These are phyloP conservation scores for Amphipyra berbera DNA, from an alignment of 2,888 invertebrate species.

Conservation along the genomic window DNA sequence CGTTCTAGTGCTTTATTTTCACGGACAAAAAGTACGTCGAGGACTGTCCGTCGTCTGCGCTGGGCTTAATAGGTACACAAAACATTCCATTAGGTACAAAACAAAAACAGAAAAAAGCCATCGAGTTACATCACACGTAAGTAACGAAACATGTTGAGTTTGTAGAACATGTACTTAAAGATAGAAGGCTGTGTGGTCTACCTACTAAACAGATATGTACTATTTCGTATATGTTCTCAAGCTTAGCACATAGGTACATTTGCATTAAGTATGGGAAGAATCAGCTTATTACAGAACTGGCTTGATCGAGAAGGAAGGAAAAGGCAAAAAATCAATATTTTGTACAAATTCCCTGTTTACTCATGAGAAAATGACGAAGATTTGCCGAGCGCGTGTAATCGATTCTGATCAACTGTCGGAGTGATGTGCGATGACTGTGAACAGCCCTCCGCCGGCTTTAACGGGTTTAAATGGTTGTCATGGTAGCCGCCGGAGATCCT, in stretches of 20 bases:
- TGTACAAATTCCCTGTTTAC: slow-evolving; percentile 14
- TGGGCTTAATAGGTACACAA: too few relatives aligned
- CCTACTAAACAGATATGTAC: background rate
- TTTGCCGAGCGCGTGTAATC: slow-evolving; percentile 43
- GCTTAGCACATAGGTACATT: too few relatives aligned
- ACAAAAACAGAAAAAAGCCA: too few relatives aligned
- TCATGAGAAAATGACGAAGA: slow-evolving; percentile 20
- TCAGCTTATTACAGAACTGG: too few relatives aligned
- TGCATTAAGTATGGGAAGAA: too few relatives aligned
- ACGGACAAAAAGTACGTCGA: too few relatives aligned
- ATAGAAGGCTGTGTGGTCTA: background rate
- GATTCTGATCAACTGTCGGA: slow-evolving; percentile 58
- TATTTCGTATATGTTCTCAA: background rate
- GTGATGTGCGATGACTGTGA: slow-evolving; percentile 49
- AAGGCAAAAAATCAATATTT: background rate
- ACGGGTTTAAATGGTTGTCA: slow-evolving; percentile 59
- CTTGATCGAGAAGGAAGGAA: too few relatives aligned
- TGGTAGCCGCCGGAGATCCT: slow-evolving; percentile 48
- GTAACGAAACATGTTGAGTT: slow-evolving; percentile 29
- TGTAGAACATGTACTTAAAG: slow-evolving; percentile 1
- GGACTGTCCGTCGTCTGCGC: too few relatives aligned
- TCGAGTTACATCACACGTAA: slow-evolving; percentile 23
- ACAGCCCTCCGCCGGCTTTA: slow-evolving; percentile 36
- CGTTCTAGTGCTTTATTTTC: too few relatives aligned
- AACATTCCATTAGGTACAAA: too few relatives aligned